These are phyloP conservation scores for Acanthosepion lycidas DNA, from an alignment of 2,888 invertebrate species.

Conservation along the genomic window DNA sequence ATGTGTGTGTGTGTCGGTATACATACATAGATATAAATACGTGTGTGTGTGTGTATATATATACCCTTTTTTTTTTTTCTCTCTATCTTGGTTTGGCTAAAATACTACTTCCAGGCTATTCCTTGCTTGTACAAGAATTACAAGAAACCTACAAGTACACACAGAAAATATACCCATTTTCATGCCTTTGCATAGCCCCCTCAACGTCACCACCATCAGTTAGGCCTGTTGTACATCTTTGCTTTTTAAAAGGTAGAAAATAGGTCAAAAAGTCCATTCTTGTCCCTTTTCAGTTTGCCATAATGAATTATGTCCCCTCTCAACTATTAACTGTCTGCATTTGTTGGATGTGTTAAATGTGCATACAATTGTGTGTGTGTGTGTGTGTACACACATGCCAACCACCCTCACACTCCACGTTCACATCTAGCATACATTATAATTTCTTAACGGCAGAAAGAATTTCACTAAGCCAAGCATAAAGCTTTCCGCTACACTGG, in stretches of 20 bases:
- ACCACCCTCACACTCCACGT: background rate
- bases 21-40: no score
- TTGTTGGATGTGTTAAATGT: background rate
- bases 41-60: no score
- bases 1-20: no score
- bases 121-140: no score
- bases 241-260: background rate
- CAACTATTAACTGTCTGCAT: constrained; percentile 33
- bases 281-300: background rate
- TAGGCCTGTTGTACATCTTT: background rate
- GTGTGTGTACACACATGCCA: background rate
- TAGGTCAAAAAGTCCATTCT: background rate
- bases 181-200: no score
- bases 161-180: no score
- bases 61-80: no score
- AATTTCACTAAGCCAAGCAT: constrained; percentile 21
- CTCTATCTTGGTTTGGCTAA: no score
- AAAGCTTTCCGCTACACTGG: constrained; percentile 33
- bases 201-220: no score
- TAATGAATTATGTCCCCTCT: constrained; percentile 25
- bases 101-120: no score
- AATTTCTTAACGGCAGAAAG: constrained; percentile 33
- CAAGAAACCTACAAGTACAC: no score
- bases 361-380: background rate
- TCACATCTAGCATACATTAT: constrained; percentile 33